Conservation (phyloP, 2,797 vertebrate genomes). For the Sebastes dallii region DNA sequence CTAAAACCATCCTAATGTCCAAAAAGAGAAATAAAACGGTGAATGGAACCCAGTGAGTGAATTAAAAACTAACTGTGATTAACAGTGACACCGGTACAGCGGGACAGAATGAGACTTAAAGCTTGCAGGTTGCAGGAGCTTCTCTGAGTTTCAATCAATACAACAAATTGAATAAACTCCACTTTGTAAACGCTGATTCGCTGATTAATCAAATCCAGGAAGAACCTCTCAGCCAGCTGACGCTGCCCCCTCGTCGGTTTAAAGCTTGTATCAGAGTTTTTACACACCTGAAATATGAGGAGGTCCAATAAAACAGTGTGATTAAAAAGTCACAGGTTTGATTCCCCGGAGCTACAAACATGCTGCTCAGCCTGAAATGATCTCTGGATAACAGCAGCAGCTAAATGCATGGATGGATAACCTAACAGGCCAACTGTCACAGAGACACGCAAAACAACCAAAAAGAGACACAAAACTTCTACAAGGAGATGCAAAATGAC, state of each 20-base stretch:
- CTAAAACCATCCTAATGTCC: neutral
- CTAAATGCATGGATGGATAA: neutral
- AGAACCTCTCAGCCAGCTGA: neutral
- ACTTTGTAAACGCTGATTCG: conserved; percentile 7
- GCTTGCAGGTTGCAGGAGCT: neutral
- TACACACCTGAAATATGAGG: neutral
- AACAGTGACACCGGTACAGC: neutral
- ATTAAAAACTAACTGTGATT: neutral
- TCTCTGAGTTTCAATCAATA: conserved; percentile 14
- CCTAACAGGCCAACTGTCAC: too few species aligned
- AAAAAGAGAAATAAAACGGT: neutral
- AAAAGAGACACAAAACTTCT: too few species aligned
- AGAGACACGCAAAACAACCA: too few species aligned
- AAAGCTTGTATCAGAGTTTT: neutral
- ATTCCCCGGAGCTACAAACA: neutral
- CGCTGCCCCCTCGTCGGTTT: neutral
- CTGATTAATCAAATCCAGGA: conserved; percentile 6
- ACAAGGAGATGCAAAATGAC: too few species aligned
- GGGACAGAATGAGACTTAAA: neutral
- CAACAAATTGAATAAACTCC: conserved; percentile 14
- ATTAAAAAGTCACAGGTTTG: neutral
- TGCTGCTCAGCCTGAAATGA: neutral
- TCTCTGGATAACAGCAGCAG: neutral
- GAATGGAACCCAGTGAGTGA: neutral
- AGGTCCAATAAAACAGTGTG: neutral